Evolutionary conservation across 2,113 vertebrate species (phyloP), one percentile per base, ranked within the genome.

Genomic region (Microtus ochrogaster): DNA sequence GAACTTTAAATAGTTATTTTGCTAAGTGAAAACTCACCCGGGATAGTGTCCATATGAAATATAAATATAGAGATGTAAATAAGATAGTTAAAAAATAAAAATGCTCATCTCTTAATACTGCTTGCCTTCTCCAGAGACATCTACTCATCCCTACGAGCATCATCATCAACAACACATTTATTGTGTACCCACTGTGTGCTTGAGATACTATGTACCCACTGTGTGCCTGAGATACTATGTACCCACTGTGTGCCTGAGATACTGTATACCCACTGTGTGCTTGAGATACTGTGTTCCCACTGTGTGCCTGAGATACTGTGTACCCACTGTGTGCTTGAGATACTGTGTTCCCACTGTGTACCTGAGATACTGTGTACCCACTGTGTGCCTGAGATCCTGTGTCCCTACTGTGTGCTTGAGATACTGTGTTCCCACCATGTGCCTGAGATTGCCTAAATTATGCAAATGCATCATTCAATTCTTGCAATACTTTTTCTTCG

Each of bases 1-100:
- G 63, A 68, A 55, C 55, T 87, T 94, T 55, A 72, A 30, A 22
- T 21, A 91, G 92, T 68, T 92, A 77, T 74, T 94, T 90, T 82
- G 22, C 89, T 83, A 70, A 82, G 68, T 95, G 90, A 63, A 87
- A 91, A 78, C 70, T 79, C 39, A 63, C 17, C 5, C 4, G 49
- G n/a, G 79, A 76, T 61, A 85, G 26, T 79, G n/a, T 13, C 82
- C 41, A 77, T 84, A 72, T 28, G 19, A 24, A 44, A 24, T 58
- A 41, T 49, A 77, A 33, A 58, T 72, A 63, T 22, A 47, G 2
- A 70, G 4, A 55, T 81, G 65, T 16, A 24, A 63, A 72, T 58
- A 73, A 95, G 84, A 81, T 36, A 73, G 28, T 5, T 36, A 66
- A 76, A 55, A 76, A 92, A 70, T 89, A 63, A 55, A 74, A 70